A percentile compares a stretch with the other conserved stretches of the same genome.
These are phyloP conservation scores for Papilio protenor DNA, from an alignment of 2,888 invertebrate genomes.

Conservation along the genomic window DNA sequence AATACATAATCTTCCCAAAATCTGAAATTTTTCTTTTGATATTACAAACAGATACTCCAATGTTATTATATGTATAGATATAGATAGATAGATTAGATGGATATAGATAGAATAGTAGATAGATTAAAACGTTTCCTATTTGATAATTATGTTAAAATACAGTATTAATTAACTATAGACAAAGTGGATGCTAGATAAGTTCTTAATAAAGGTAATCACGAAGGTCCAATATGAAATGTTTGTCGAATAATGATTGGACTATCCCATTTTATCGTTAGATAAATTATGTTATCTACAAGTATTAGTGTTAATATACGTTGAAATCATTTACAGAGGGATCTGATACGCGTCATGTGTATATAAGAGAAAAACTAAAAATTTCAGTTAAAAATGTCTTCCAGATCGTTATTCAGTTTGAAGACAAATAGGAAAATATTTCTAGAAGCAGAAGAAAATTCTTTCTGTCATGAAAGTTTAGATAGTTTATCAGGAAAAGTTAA, in stretches of 20 bases:
- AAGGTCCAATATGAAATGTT: constrained; percentile 36
- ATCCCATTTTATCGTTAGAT: constrained; percentile 37
- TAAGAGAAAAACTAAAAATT: not conserved
- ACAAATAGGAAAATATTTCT: not conserved
- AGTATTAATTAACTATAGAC: not conserved
- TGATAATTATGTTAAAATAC: not conserved
- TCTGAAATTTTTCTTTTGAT: no score
- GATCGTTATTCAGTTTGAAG: not conserved
- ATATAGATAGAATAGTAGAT: no score
- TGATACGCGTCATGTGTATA: not conserved
- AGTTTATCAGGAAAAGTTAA: not conserved
- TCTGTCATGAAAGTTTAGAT: not conserved
- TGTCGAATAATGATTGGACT: constrained; percentile 31
- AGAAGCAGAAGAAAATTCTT: not conserved
- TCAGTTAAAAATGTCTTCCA: not conserved
- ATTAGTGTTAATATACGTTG: constrained; percentile 11
- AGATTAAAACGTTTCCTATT: no score
- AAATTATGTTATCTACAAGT: constrained; percentile 36
- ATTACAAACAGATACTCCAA: no score
- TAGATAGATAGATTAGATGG: no score
- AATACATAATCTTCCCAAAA: no score
- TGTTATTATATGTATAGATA: no score
- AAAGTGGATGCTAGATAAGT: constrained; percentile 14
- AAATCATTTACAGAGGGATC: constrained; percentile 27
- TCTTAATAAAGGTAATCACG: constrained; percentile 31